These are phyloP conservation scores for Heteractis magnifica DNA, from an alignment of 92 coral and sea anemone species.

Conservation along the genomic window DNA sequence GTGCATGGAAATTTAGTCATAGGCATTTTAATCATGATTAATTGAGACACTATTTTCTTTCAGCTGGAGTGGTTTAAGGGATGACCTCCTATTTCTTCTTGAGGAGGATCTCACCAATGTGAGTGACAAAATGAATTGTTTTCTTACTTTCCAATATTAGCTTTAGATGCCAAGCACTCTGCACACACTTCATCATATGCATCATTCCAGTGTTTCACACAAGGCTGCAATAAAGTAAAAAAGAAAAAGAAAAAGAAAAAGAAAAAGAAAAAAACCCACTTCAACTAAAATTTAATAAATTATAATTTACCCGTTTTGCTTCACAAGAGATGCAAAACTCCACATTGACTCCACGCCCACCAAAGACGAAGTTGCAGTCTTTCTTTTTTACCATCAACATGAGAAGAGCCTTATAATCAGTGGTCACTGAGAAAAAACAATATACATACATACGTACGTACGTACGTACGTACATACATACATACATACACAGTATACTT, in stretches of 20 bases:
- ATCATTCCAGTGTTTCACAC: background rate
- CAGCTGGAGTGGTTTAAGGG: background rate
- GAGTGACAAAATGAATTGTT: too few species aligned
- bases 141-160: background rate
- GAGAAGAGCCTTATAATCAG: background rate
- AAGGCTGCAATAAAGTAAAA: background rate
- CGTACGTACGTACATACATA: too few species aligned
- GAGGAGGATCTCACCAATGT: background rate
- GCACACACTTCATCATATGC: background rate
- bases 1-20: too few species aligned
- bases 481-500: too few species aligned
- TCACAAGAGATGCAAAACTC: background rate
- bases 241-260: too few species aligned
- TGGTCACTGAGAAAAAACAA: background rate
- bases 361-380: background rate
- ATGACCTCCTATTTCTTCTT: background rate
- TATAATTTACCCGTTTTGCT: background rate
- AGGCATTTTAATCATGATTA: too few species aligned
- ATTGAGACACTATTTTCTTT: too few species aligned
- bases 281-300: too few species aligned
- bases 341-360: background rate
- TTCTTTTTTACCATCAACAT: background rate
- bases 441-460: too few species aligned
- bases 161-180: background rate
- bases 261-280: too few species aligned